phyloP scores from a whole-genome alignment of 2,888 invertebrate species.

The Chymomyza caudatula region DNA sequence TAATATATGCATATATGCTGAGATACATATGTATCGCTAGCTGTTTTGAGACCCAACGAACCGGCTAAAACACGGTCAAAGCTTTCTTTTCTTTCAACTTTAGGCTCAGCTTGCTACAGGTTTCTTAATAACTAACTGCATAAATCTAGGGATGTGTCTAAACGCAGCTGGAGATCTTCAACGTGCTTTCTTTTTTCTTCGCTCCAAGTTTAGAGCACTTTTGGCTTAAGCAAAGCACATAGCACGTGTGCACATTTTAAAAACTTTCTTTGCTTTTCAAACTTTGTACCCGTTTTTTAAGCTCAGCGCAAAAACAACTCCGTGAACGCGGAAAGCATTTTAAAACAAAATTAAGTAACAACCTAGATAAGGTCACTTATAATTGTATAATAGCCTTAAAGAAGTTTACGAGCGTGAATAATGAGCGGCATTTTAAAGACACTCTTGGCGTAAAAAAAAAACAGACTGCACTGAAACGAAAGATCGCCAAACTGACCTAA shows the following conservation, averaged over 20 bases:
- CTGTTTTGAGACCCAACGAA: background rate
- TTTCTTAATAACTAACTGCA: background rate
- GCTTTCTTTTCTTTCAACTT: too few relatives aligned
- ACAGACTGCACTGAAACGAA: background rate
- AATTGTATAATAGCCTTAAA: slow-evolving; percentile 39
- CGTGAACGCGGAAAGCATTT: background rate
- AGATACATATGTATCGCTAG: background rate
- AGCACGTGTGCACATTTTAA: background rate
- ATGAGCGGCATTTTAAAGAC: slow-evolving; percentile 17
- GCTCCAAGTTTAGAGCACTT: background rate
- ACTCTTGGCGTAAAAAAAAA: background rate
- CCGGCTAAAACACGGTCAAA: background rate
- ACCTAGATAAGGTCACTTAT: slow-evolving; percentile 36
- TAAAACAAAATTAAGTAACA: slow-evolving; percentile 14
- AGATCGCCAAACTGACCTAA: slow-evolving; percentile 2
- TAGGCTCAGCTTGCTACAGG: background rate
- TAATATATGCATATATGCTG: background rate
- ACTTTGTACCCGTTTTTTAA: background rate
- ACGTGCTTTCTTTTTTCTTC: background rate
- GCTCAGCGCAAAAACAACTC: background rate
- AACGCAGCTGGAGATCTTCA: background rate
- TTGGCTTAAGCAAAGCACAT: background rate
- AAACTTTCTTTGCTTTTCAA: background rate
- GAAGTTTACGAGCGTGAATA: slow-evolving; percentile 50
- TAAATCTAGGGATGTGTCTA: background rate